A percentile compares a stretch with the other conserved stretches of the same genome.
phyloP scores from a whole-genome alignment of 2,113 vertebrate genomes.

The Haliaeetus leucogaster region DNA sequence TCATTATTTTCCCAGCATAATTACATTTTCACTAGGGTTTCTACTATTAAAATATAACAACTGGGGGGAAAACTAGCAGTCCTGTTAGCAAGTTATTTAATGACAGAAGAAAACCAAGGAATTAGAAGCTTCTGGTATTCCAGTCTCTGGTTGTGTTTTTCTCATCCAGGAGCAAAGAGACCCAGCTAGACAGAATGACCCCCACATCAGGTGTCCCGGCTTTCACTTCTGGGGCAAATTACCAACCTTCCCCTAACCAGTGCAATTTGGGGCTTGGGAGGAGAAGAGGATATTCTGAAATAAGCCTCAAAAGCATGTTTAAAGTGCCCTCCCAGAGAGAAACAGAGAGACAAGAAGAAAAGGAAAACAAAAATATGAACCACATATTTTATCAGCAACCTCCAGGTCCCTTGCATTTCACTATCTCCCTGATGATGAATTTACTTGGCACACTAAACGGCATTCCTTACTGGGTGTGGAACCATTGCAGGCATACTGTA shows the following conservation, averaged over 20 bases:
- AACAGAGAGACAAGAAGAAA: not conserved
- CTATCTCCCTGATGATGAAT: not conserved
- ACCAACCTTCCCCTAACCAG: not conserved
- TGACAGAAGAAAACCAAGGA: not conserved
- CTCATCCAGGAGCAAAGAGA: not conserved
- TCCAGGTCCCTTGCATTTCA: not conserved
- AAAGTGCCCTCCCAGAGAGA: not conserved
- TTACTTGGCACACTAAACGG: not conserved
- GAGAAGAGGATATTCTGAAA: not conserved
- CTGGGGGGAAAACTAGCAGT: not conserved
- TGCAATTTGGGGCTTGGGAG: not conserved
- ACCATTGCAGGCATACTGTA: not conserved
- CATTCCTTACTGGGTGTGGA: not conserved
- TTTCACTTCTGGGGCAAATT: not conserved
- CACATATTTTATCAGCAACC: not conserved
- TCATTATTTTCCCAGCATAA: not conserved
- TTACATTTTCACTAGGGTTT: not conserved
- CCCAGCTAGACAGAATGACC: not conserved
- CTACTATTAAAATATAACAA: not conserved
- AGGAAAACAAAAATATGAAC: not conserved
- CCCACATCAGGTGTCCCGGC: not conserved
- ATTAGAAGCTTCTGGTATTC: not conserved
- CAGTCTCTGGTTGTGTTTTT: not conserved
- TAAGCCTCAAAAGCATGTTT: not conserved
- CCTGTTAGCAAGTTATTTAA: not conserved